Evolutionary conservation across 2,888 invertebrate species (phyloP), one percentile per base, ranked within the genome.

Genomic region (Uropetala carovei): DNA sequence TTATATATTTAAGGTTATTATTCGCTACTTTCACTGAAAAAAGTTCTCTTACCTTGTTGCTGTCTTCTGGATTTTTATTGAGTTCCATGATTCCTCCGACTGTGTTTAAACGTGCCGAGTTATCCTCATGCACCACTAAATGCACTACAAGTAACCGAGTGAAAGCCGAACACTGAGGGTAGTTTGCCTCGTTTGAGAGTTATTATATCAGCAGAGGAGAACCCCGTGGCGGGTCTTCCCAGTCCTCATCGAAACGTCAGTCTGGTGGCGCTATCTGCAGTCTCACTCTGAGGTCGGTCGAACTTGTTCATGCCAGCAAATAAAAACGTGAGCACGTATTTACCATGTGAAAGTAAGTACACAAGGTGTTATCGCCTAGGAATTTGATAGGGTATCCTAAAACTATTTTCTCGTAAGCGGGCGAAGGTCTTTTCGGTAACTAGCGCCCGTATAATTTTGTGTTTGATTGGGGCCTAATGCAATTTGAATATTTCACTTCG

Each of bases 271-370:
- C 64, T 89, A 89, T 89, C 89, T 89, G 30, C 30, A 18, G 30
- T n/a, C 89, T 14, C n/a, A 43, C 43, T 43, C 89, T 89, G 64
- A 89, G 89, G 89, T 89, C 64, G 89, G 64, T 64, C 64, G 57
- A 83, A 83, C 43, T 83, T 27, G 89, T 22, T 89, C 89, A 89
- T 64, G 30, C 18, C 64, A 89, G 64, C 89, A 89, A 60, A 89
- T 89, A 64, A 68, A 68, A 89, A 56, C 89, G 89, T 89, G 89
- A 89, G 30, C 89, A 64, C 89, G 30, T 89, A 64, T 60, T 89
- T 89, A 89, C 64, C 89, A 68, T 89, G 64, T 18, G 89, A 68
- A 68, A 43, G 43, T 64, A 68, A 64, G 64, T 64, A 30, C 89
- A 89, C 89, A 89, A 89, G 30, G 64, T 64, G 56, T 89, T 89